Evolutionary conservation across 1,140 invertebrate genomes (phyloP).

Genomic region (Drosophila lini): DNA sequence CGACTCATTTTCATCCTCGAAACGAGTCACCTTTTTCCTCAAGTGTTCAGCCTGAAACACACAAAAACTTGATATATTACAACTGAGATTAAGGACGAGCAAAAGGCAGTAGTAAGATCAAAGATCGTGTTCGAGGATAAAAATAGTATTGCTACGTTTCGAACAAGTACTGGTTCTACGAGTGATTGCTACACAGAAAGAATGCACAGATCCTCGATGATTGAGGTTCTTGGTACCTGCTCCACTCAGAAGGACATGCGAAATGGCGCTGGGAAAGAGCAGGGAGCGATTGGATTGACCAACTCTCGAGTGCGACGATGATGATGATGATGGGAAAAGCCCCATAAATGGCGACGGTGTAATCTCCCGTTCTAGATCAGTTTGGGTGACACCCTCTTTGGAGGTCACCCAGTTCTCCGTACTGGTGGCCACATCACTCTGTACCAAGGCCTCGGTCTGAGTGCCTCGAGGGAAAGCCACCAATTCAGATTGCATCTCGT

Average conservation of each 20-base stretch:
- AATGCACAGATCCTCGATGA: conserved; percentile 14
- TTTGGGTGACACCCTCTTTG: conserved; percentile 36
- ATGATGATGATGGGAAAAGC: conserved; percentile 53
- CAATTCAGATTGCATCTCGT: conserved; percentile 30
- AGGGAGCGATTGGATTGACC: conserved; percentile 45
- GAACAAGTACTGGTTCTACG: conserved; percentile 35
- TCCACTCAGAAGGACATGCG: conserved; percentile 66
- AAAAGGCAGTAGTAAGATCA: conserved; percentile 4
- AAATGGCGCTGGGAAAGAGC: conserved; percentile 78
- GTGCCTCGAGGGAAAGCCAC: conserved; percentile 71
- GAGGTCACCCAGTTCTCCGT: conserved; percentile 24
- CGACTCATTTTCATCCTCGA: conserved; percentile 97
- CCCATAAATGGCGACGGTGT: conserved; percentile 61
- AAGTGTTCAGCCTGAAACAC: conserved; percentile 90
- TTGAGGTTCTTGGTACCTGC: conserved; percentile 61
- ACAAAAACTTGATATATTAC: conserved; percentile 58
- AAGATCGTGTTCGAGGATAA: conserved; percentile 76
- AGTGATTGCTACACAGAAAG: conserved; percentile 34
- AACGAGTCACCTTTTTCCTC: conserved; percentile 92
- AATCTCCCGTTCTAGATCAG: conserved; percentile 60
- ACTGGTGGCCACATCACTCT: conserved; percentile 29
- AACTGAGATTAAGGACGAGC: conserved; percentile 30
- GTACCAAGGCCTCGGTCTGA: conserved; percentile 41
- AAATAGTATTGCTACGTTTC: conserved; percentile 46
- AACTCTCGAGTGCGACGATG: conserved; percentile 38